Base-by-base conservation (phyloP, 2,888 invertebrate species). In the Nymphalis urticae region DNA sequence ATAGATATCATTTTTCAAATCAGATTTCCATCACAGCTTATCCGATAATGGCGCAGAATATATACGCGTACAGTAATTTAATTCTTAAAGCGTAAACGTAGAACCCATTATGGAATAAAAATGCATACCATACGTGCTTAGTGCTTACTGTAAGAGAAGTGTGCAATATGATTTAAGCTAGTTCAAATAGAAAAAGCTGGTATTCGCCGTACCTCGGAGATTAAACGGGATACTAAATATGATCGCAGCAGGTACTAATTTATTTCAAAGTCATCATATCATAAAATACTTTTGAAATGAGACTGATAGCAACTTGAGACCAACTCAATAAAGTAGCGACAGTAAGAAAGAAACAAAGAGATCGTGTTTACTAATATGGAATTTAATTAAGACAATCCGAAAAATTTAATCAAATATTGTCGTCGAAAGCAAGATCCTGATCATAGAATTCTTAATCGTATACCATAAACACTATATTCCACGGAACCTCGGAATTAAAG, bases 1-100 rank as follows among this genome's bases (percentile, higher is more conserved):
- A 67, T 61, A 59, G 67, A 67, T 72, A 67, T 72, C 66, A 69
- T 69, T 67, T 58, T 62, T 68, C 61, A 64, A 70, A 72, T 69
- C 70, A 73, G 64, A 72, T 73, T 70, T 70, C 68, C 65, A 69
- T 68, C 65, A 50, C 66, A 53, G 66, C 67, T 71, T 63, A 70
- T 59, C 66, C 58, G 47, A 53, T 48, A 66, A 68, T 66, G 36
- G 24, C 16, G 60, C 48, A 58, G 27, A 42, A 19, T 3, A 17
- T 48, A 27, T 27, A 27, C 58, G 19, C 24, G 42, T 24, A 70
- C 8, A 56, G 53, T 19, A 61, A 66, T 70, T 24, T 64, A 32
- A 16, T 7, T 13, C 64, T 13, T 70, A 67, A 32, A 8, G 21
- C 8, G 17, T 61, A 16, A 56, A 13, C 17, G 16, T 56, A 58